Evolutionary conservation across 2,797 vertebrate genomes (phyloP), one percentile per base, ranked within the genome.

Genomic region (Fratercula arctica): DNA sequence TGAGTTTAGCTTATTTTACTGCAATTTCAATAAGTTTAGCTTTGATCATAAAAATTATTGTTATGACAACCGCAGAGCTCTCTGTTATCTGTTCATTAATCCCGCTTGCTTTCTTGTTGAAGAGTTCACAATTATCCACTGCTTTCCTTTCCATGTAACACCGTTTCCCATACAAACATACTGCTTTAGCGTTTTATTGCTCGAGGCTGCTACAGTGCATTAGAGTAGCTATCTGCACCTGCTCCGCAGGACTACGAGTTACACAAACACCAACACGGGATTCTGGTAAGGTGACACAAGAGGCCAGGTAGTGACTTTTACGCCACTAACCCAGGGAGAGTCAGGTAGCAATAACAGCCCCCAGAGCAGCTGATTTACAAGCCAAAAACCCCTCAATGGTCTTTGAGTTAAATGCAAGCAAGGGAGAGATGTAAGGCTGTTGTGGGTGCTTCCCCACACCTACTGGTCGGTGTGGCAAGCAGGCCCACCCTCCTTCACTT

Each of bases 361-460:
- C 24, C 61, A 73, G 43, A 79, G 72, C 39, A 68, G 57, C 3
- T 63, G 39, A 67, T 56, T 74, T 59, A 75, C 29, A 43, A 83
- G 43, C 41, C 61, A 57, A 87, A 87, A 85, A 26, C 7, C 15
- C 31, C 33, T 66, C n/a, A 20, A 1, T 33, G 24, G 45, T 21
- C 45, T 84, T 46, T 0, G 4, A 59, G 33, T 16, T 59, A 48
- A 53, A 85, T 6, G 28, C 16, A 60, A 82, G 35, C 24, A 37
- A 70, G 28, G 64, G 26, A 51, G 8, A 26, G 8, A 24, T 33
- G n/a, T 51, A n/a, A 69, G 54, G 15, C 24, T 73, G 0, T 41
- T 69, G 57, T 3, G 3, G 10, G 8, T n/a, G 13, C n/a, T 80
- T 43, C n/a, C n/a, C 0, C 0, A 31, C 16, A 31, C 2, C 11